Conservation (phyloP, 2,113 vertebrate species). For the Leucoraja erinaceus region DNA sequence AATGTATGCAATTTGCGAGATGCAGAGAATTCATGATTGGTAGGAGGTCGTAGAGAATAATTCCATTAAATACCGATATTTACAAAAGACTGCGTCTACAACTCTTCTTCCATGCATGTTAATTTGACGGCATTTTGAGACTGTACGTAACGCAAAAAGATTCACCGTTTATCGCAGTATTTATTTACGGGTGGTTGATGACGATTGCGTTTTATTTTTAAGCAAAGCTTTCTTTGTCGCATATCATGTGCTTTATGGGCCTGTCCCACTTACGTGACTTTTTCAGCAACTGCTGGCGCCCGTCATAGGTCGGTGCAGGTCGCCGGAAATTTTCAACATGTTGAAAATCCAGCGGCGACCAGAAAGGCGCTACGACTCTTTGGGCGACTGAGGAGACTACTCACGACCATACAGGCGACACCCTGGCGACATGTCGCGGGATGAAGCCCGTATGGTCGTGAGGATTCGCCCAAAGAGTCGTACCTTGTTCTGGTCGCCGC, state of each 20-base stretch:
- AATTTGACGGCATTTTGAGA: slow-evolving; percentile 24
- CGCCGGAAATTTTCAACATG: too few species aligned
- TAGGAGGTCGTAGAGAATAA: neutral
- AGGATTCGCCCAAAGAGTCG: too few species aligned
- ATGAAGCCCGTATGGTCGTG: too few species aligned
- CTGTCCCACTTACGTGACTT: too few species aligned
- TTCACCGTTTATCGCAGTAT: neutral
- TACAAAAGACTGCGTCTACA: neutral
- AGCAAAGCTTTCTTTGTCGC: neutral
- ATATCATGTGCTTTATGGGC: slow-evolving; percentile 2
- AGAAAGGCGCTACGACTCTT: too few species aligned
- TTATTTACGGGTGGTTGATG: slow-evolving; percentile 8
- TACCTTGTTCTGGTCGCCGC: too few species aligned
- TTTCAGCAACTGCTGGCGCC: too few species aligned
- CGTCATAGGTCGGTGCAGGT: too few species aligned
- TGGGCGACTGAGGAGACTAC: too few species aligned
- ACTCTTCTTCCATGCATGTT: neutral
- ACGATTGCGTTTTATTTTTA: neutral
- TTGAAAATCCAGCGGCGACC: too few species aligned
- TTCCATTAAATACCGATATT: neutral
- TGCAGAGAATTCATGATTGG: neutral
- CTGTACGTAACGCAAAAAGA: neutral
- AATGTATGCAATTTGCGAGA: neutral
- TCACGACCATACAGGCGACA: too few species aligned
- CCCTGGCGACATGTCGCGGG: too few species aligned